Evolutionary conservation across 2,113 vertebrate species (phyloP), one percentile per base, ranked within the genome.

Genomic region (Chaenocephalus aceratus): DNA sequence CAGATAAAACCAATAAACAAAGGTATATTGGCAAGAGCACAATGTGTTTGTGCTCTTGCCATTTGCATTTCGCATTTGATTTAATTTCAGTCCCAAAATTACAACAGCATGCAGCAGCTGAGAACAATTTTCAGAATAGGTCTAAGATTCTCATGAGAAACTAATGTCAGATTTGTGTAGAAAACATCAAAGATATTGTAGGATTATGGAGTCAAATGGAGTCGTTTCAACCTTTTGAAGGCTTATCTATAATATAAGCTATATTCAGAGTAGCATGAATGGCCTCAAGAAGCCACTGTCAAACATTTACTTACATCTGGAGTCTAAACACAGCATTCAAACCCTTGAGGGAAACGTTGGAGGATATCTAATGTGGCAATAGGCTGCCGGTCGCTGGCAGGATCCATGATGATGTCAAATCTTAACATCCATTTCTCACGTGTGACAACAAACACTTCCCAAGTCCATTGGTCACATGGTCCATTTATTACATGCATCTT

Each of bases 251-350:
- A 53, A 74, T 30, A 34, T 30, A 56, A 16, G 41, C 21, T 16
- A 45, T 62, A 44, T 53, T 74, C 48, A 63, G 21, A 30, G n/a
- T 34, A 21, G 44, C 18, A 75, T 21, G 16, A 56, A 46, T 23
- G 44, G 18, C 23, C 41, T 36, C 5, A 53, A 23, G 9, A 54
- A 44, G 14, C 34, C 18, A 51, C 53, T 48, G 14, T 59, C 12
- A 59, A 51, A 18, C 8, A 44, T 26, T 59, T 51, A 41, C 72
- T 54, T 63, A 63, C 49, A 54, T 74, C 59, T 59, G 41, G 52
- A 65, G 26, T 51, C 58, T 77, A 61, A 77, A 71, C 57, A 56
- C 49, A 62, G 30, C 59, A 48, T 56, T 57, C 12, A 71, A 63
- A 79, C 48, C 41, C 26, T 13, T 26, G 46, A 44, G 52, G 56